Conservation (phyloP, 2,797 vertebrate species). For the Cossypha caffra region DNA sequence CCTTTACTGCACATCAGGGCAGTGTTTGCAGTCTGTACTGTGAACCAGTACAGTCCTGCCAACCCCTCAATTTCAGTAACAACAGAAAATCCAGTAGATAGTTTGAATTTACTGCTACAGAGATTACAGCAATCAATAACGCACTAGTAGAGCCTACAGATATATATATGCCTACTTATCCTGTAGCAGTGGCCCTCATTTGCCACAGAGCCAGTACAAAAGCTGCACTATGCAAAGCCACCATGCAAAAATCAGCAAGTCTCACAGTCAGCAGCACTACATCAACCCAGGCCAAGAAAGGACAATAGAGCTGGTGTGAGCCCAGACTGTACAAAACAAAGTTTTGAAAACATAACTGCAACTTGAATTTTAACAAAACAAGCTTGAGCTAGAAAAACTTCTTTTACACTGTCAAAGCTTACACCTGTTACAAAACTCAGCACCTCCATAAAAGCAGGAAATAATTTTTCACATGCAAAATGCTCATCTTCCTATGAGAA, state of each 20-base stretch:
- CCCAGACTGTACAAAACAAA: neutral
- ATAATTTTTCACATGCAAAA: neutral
- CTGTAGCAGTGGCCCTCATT: neutral
- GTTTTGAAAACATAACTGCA: neutral
- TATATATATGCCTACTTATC: neutral
- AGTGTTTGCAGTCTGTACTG: neutral
- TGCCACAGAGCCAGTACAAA: neutral
- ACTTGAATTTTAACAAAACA: neutral
- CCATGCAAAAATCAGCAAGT: neutral
- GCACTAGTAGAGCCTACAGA: neutral
- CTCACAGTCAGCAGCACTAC: neutral
- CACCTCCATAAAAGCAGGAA: neutral
- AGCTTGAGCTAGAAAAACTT: neutral
- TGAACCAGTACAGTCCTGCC: neutral
- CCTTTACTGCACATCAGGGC: neutral
- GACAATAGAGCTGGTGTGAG: rapidly evolving
- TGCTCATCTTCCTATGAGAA: neutral
- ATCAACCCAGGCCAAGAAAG: neutral
- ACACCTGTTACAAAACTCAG: neutral
- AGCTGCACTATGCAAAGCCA: neutral
- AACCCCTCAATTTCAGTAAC: neutral
- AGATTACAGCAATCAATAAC: neutral
- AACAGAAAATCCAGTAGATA: neutral
- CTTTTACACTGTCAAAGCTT: neutral
- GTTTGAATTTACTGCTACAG: neutral